Evolutionary conservation across 1,140 invertebrate species (phyloP).

Genomic region (Caenorhabditis briggsae): DNA sequence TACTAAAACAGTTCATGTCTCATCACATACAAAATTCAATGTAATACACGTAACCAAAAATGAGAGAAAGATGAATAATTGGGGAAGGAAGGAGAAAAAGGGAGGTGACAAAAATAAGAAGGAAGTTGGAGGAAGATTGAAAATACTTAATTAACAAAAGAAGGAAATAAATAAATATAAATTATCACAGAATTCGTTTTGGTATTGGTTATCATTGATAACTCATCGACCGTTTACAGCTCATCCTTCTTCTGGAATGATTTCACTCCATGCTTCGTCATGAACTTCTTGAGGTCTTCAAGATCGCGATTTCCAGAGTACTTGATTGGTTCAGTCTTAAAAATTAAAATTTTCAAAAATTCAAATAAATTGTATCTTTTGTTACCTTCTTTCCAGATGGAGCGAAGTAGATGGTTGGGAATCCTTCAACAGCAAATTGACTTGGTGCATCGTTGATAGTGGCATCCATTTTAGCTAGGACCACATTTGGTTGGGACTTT

Average conservation of each 20-base stretch:
- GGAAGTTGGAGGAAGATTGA: neutral
- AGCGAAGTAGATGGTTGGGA: slow-evolving; percentile 81
- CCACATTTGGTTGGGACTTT: slow-evolving; percentile 77
- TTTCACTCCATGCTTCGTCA: slow-evolving; percentile 75
- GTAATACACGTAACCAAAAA: slow-evolving; percentile 52
- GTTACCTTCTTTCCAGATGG: slow-evolving; percentile 78
- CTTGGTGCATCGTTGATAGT: slow-evolving; percentile 80
- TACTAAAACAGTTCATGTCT: neutral
- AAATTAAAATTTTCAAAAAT: neutral
- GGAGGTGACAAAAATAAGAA: neutral
- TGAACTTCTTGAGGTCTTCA: slow-evolving; percentile 78
- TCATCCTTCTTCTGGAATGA: slow-evolving; percentile 76
- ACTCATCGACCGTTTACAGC: slow-evolving; percentile 57
- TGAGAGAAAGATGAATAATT: slow-evolving; percentile 23
- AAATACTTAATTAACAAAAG: neutral
- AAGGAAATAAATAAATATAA: neutral
- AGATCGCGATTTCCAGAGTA: slow-evolving; percentile 79
- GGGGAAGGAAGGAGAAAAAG: neutral
- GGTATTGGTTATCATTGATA: neutral
- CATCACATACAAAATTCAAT: slow-evolving; percentile 24
- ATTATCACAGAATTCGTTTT: slow-evolving; percentile 6
- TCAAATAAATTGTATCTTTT: neutral
- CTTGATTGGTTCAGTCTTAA: slow-evolving; percentile 63
- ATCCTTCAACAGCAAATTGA: slow-evolving; percentile 80
- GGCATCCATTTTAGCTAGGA: slow-evolving; percentile 81